Base-by-base conservation (phyloP, 2,888 invertebrate genomes). In the Oxystoma pomonae region DNA sequence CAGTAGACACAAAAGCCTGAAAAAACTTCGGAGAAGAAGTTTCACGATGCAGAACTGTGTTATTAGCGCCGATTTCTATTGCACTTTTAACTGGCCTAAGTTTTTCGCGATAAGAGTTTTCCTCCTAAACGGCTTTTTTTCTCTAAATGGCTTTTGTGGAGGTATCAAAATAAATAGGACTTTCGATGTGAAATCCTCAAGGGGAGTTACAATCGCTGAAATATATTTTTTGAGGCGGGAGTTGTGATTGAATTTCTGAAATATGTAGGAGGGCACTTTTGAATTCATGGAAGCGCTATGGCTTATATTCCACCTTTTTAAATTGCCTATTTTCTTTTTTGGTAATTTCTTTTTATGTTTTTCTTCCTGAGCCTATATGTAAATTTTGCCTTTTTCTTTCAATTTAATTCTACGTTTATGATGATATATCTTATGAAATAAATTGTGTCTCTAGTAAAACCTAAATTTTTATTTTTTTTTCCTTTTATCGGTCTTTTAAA, bases 101-200 rank as follows among this genome's bases (percentile, higher is more conserved):
- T 35, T 35, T 35, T 35, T 35, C 35, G 12, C 62, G 65, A 67
- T 67, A 66, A 67, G 64, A 64, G 64, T 59, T 67, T 65, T 66
- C 59, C 64, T 63, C 63, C 58, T 59, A 60, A 67, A 65, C 65
- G 60, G 65, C 62, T 64, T 67, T 67, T 65, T 66, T 64, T 60
- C 64, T 67, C 64, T 67, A 67, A 67, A 67, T 67, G 66, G 67
- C 67, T 67, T 67, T 67, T 67, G 67, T 66, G 62, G 67, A 67
- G 66, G 67, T 67, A 67, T 67, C 67, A 66, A 66, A 67, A 67
- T 67, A 67, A 67, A 67, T 67, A 66, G 65, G 64, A 67, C 64
- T 67, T 67, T 67, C 67, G 67, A 67, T 67, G 65, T 62, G 67
- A 67, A 65, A 67, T 64, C 21, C 65, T 61, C 64, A 60, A 50